Evolutionary conservation across 2,113 vertebrate genomes (phyloP).

Genomic region (Bambusicola thoracicus): DNA sequence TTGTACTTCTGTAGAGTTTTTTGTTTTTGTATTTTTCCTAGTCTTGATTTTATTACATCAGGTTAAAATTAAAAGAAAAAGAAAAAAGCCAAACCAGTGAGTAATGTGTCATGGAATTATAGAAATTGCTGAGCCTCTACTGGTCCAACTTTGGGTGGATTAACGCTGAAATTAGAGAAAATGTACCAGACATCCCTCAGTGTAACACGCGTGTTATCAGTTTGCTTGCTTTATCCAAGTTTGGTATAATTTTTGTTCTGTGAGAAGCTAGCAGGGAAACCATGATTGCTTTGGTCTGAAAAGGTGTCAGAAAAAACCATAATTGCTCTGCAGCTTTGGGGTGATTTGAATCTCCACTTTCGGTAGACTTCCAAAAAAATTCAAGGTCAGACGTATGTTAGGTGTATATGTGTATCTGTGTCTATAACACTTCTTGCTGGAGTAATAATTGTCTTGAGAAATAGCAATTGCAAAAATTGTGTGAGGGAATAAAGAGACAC

Average conservation of each 20-base stretch:
- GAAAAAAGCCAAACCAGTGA: neutral
- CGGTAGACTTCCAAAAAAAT: constrained; percentile 12
- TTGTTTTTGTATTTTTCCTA: neutral
- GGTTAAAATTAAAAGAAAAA: neutral
- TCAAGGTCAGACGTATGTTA: neutral
- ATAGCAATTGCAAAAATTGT: neutral
- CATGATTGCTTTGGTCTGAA: neutral
- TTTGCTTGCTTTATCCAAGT: neutral
- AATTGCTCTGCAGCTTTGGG: neutral
- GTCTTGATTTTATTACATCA: neutral
- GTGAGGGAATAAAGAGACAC: neutral
- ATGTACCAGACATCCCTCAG: neutral
- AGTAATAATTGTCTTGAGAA: constrained; percentile 4
- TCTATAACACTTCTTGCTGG: constrained; percentile 18
- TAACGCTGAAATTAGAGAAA: neutral
- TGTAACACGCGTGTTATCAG: neutral
- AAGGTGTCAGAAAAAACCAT: neutral
- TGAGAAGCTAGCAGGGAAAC: neutral
- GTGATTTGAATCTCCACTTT: neutral
- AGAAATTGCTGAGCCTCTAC: neutral
- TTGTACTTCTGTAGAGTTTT: neutral
- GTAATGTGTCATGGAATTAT: neutral
- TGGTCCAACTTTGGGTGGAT: neutral
- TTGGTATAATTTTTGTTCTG: neutral
- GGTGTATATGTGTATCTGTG: neutral